These are phyloP conservation scores for Diuraphis noxia DNA, from an alignment of 1,140 invertebrate species.

Conservation along the genomic window DNA sequence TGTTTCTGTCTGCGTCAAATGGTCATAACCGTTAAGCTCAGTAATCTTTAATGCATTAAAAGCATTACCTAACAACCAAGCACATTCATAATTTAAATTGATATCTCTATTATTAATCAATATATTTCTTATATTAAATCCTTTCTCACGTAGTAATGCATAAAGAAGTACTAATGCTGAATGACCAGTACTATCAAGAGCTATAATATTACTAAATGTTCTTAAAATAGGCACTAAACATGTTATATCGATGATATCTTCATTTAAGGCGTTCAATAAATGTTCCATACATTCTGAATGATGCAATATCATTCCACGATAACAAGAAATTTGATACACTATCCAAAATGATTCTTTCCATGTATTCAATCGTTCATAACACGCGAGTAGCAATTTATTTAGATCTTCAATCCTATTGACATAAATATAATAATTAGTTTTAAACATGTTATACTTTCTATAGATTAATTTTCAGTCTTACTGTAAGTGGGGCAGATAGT, in stretches of 20 bases:
- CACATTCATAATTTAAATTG: conserved; percentile 39
- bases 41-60: neutral
- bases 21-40: neutral
- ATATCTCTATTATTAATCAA: conserved; percentile 16
- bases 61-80: conserved; percentile 40
- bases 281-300: neutral
- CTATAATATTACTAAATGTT: conserved; percentile 42
- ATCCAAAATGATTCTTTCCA: conserved; percentile 49
- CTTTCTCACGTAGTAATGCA: neutral
- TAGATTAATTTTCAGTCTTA: neutral
- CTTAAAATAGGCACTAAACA: conserved; percentile 44
- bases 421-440: neutral
- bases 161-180: neutral
- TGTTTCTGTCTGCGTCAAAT: neutral
- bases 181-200: neutral
- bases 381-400: neutral
- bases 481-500: neutral
- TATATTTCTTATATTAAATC: conserved; percentile 14
- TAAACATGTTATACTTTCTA: neutral
- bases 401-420: neutral
- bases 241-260: conserved; percentile 9
- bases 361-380: neutral
- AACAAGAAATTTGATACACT: conserved; percentile 39
- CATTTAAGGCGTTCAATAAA: neutral
- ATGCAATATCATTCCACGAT: neutral